A percentile compares a stretch with the other conserved stretches of the same genome.
These are phyloP conservation scores for Morelia viridis DNA, from an alignment of 2,797 vertebrate genomes.

Conservation along the genomic window DNA sequence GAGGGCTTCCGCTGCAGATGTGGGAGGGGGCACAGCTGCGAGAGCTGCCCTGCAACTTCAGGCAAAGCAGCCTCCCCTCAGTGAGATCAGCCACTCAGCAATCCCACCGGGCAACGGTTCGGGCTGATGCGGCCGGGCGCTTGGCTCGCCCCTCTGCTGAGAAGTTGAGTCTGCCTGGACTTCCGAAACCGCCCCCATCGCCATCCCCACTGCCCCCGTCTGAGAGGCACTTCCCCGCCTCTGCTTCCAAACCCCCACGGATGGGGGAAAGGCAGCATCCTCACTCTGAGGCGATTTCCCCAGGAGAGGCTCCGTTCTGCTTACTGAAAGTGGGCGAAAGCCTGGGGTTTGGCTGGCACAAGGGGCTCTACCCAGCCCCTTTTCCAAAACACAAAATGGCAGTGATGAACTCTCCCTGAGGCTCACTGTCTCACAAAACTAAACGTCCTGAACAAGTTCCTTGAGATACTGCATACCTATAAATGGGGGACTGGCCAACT, in stretches of 20 bases:
- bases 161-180: not conserved
- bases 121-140: not conserved
- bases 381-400: rapidly evolving
- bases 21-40: too few species aligned
- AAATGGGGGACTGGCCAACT: not conserved
- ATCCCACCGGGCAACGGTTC: too few species aligned
- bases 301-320: not conserved
- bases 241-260: too few species aligned
- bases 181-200: not conserved
- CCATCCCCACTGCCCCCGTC: not conserved
- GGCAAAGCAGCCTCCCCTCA: too few species aligned
- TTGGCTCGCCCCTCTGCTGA: not conserved
- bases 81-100: not conserved
- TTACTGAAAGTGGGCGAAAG: not conserved
- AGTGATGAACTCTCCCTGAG: not conserved
- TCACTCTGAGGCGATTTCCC: not conserved
- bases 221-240: not conserved
- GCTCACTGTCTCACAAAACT: not conserved
- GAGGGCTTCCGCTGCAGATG: too few species aligned
- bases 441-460: not conserved
- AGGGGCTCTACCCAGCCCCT: too few species aligned
- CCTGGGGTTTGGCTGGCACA: not conserved
- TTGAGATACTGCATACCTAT: not conserved
- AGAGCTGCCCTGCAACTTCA: too few species aligned
- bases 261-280: not conserved